These are phyloP conservation scores for Mesoligia furuncula DNA, from an alignment of 2,888 invertebrate species.

Conservation along the genomic window DNA sequence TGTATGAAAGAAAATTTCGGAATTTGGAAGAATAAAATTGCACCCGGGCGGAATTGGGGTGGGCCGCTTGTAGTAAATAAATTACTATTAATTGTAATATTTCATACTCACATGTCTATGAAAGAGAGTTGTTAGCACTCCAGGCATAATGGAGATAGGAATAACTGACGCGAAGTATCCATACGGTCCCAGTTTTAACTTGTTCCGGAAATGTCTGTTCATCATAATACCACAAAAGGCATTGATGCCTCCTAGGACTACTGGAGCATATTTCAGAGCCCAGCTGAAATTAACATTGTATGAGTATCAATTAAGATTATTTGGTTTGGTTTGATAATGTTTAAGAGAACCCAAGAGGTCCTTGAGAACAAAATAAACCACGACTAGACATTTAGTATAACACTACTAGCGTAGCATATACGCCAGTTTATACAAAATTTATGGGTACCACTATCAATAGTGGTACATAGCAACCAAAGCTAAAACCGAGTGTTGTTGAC, in stretches of 20 bases:
- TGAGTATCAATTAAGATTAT: neutral
- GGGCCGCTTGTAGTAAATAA: neutral
- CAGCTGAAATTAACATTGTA: constrained; percentile 74
- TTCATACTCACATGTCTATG: constrained; percentile 90
- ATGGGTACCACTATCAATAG: neutral
- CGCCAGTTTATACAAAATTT: neutral
- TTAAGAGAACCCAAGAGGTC: neutral
- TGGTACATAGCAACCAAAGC: neutral
- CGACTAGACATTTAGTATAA: neutral
- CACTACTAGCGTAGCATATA: neutral
- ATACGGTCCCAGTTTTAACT: constrained; percentile 90
- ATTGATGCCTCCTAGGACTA: constrained; percentile 87
- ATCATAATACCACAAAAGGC: constrained; percentile 90
- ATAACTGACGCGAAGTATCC: constrained; percentile 91
- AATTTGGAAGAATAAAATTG: no score
- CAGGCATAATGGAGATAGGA: constrained; percentile 91
- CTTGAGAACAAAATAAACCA: neutral
- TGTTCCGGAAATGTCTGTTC: constrained; percentile 91
- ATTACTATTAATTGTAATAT: neutral
- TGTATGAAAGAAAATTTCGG: no score
- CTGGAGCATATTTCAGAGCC: constrained; percentile 88
- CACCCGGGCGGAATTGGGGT: no score
- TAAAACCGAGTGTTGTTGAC: neutral
- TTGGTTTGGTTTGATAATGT: neutral
- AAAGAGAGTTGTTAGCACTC: constrained; percentile 86